Percentiles rank a stretch among this genome's conserved stretches.
phyloP scores from a whole-genome alignment of 2,113 vertebrate species.

The Aldabrachelys gigantea region DNA sequence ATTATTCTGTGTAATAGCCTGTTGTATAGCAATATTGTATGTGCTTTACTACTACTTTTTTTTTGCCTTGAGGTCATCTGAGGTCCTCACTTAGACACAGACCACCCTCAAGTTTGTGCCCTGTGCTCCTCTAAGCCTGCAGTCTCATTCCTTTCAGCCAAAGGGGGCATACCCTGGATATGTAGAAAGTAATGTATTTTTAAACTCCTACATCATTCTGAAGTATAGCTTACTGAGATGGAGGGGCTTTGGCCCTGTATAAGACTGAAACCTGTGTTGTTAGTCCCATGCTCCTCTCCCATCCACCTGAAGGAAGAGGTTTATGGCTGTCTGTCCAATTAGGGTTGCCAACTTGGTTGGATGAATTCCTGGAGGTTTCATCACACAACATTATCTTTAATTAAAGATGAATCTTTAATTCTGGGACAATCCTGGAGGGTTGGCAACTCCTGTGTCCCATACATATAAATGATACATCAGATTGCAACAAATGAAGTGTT shows the following conservation, averaged over 20 bases:
- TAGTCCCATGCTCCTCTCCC: background rate
- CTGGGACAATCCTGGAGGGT: no score
- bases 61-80: background rate
- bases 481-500: background rate
- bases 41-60: background rate
- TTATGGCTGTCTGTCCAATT: background rate
- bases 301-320: background rate
- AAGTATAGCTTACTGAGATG: background rate
- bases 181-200: background rate
- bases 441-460: no score
- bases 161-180: background rate
- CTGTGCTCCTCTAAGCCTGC: background rate
- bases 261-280: background rate
- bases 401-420: no score
- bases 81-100: background rate
- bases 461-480: background rate
- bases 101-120: background rate
- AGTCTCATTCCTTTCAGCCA: background rate
- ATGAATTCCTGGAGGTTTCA: no score
- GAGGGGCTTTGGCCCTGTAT: background rate
- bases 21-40: background rate
- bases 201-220: background rate
- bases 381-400: no score
- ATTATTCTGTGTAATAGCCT: background rate
- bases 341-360: no score